Evolutionary conservation across 2,113 vertebrate genomes (phyloP), one percentile per base, ranked within the genome.

Genomic region (Willisornis vidua): DNA sequence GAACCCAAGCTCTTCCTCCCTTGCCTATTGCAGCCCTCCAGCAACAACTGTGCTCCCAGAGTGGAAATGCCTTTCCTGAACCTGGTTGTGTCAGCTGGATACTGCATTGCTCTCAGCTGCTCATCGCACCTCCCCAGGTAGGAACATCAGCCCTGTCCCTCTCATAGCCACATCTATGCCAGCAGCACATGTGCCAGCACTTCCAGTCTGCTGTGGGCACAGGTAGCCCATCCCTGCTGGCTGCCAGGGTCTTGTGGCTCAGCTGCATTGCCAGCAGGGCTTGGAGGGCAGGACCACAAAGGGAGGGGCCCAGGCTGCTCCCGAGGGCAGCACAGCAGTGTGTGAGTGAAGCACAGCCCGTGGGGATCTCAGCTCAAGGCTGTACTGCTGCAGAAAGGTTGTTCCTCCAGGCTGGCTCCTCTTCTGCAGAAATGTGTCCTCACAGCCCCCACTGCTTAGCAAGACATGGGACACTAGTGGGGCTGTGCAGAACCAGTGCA

Each of bases 101-200:
- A 5, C 59, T 87, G 39, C 55, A 0, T 49, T n/a, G 45, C 29
- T 65, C 67, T 39, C 41, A 31, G 78, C 43, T 68, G 72, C 54
- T 77, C 12, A 0, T 18, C 29, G 17, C 6, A 4, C 33, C 15
- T 66, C 39, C 52, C 48, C 43, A 9, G 45, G 0, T 49, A 12
- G 45, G 37, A 58, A 8, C 19, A 19, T 24, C 49, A 80, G 26
- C n/a, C 31, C 54, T 0, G 3, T n/a, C 54, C 77, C 57, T 54
- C 20, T 8, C 61, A 6, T 0, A 0, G 24, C 9, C 46, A 13
- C 8, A 0, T 12, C 76, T n/a, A 20, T 41, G 61, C 65, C 39
- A 62, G 41, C 46, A 57, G 28, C 2, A 0, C 29, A 11, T 0
- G 3, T 26, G 75, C 0, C 9, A 51, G 41, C 0, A 9, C 72